Conservation (phyloP, 2,797 vertebrate species). For the Chromobotia macracanthus region DNA sequence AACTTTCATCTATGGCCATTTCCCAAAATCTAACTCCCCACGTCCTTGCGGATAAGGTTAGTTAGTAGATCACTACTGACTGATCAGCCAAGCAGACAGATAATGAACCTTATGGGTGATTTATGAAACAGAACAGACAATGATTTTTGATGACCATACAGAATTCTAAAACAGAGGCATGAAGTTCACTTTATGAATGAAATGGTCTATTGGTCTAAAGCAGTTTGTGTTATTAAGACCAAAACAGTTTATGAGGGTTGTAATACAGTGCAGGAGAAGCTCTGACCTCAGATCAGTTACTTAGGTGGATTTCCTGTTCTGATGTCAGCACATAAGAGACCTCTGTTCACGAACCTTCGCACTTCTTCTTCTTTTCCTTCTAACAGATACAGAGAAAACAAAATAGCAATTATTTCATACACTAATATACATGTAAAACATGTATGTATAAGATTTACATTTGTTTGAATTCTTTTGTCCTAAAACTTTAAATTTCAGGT, state of each 20-base stretch:
- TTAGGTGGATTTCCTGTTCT: not conserved
- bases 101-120: not conserved
- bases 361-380: slow-evolving; percentile 46
- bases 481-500: no score
- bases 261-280: not conserved
- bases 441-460: no score
- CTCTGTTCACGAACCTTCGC: slow-evolving; percentile 28
- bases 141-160: not conserved
- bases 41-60: not conserved
- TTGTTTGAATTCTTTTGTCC: no score
- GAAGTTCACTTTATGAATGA: not conserved
- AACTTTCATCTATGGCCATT: not conserved
- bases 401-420: not conserved
- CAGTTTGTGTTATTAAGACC: not conserved
- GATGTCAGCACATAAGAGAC: slow-evolving; percentile 1
- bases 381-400: slow-evolving; percentile 8
- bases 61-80: no score
- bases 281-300: not conserved
- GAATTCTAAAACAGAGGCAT: not conserved
- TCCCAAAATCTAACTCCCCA: not conserved
- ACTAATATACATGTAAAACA: no score
- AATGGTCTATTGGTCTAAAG: not conserved
- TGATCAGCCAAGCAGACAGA: not conserved
- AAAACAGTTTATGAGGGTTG: not conserved
- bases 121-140: not conserved